phyloP scores from a whole-genome alignment of 2,113 vertebrate species.

The Myxocyprinus asiaticus region DNA sequence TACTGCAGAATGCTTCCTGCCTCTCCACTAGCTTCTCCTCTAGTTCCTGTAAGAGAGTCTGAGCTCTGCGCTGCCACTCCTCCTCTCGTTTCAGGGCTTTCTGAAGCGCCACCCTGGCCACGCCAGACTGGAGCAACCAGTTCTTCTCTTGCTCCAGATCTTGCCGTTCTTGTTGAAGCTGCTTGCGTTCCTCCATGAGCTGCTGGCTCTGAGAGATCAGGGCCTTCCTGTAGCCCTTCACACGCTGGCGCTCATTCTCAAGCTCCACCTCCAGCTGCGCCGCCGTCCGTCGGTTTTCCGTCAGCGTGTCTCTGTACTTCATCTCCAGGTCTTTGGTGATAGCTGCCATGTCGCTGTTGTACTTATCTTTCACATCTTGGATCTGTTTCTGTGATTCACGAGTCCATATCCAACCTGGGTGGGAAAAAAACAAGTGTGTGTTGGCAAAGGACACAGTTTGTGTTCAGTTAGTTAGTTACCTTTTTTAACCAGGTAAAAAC shows the following conservation, averaged over 20 bases:
- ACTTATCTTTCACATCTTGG: constrained; percentile 78
- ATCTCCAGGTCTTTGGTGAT: constrained; percentile 82
- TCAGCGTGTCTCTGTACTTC: constrained; percentile 83
- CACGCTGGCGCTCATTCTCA: constrained; percentile 88
- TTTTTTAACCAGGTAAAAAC: too few species aligned
- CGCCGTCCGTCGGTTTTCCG: constrained; percentile 77
- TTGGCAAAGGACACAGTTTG: too few species aligned
- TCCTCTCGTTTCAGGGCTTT: constrained; percentile 78
- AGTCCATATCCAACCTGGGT: constrained; percentile 94
- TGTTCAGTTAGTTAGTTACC: too few species aligned
- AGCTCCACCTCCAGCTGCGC: constrained; percentile 88
- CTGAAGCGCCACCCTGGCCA: constrained; percentile 72
- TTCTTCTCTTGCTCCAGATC: constrained; percentile 79
- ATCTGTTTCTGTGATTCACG: constrained; percentile 91
- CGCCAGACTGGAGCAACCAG: constrained; percentile 71
- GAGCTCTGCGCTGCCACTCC: constrained; percentile 79
- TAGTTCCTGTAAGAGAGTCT: constrained; percentile 76
- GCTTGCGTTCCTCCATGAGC: constrained; percentile 84
- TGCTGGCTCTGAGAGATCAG: constrained; percentile 86
- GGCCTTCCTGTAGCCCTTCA: constrained; percentile 84
- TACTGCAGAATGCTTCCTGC: constrained; percentile 88
- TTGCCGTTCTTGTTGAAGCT: constrained; percentile 80
- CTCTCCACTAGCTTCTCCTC: constrained; percentile 84
- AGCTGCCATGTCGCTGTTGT: constrained; percentile 69
- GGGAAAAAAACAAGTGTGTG: not conserved